Percentiles rank a stretch among this genome's conserved stretches.
phyloP scores from a whole-genome alignment of 2,888 invertebrate genomes.

The Erpobdella octoculata region DNA sequence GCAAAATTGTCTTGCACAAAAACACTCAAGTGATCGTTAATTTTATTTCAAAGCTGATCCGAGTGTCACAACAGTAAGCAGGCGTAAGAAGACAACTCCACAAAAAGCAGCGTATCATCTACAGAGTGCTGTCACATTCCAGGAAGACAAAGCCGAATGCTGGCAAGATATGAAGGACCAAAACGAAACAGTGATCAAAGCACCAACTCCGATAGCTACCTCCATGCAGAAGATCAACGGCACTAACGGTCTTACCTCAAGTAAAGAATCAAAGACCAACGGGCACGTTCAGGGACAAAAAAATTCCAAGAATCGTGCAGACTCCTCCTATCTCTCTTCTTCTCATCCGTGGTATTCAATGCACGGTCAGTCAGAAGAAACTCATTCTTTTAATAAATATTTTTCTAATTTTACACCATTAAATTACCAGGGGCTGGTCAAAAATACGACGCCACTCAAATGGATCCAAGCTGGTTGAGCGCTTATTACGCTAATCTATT shows the following conservation, averaged over 20 bases:
- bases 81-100: slow-evolving; percentile 4
- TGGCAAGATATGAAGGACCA: not conserved
- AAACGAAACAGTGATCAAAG: not conserved
- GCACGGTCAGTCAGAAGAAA: too few relatives aligned
- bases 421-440: not conserved
- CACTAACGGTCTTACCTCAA: too few relatives aligned
- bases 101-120: slow-evolving; percentile 14
- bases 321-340: not conserved
- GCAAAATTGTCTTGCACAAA: not conserved
- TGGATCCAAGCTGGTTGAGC: slow-evolving; percentile 1
- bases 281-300: not conserved
- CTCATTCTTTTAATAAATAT: too few relatives aligned
- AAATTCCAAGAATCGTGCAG: not conserved
- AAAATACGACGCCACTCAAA: not conserved
- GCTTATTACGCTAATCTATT: slow-evolving; percentile 15
- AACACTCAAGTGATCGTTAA: not conserved
- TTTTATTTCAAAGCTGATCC: not conserved
- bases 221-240: not conserved
- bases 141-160: too few relatives aligned
- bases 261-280: not conserved
- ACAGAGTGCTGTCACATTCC: not conserved
- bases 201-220: not conserved
- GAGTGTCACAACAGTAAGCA: not conserved
- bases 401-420: not conserved
- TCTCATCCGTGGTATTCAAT: not conserved